Evolutionary conservation across 2,797 vertebrate genomes (phyloP).

Genomic region (Danio tinwini): DNA sequence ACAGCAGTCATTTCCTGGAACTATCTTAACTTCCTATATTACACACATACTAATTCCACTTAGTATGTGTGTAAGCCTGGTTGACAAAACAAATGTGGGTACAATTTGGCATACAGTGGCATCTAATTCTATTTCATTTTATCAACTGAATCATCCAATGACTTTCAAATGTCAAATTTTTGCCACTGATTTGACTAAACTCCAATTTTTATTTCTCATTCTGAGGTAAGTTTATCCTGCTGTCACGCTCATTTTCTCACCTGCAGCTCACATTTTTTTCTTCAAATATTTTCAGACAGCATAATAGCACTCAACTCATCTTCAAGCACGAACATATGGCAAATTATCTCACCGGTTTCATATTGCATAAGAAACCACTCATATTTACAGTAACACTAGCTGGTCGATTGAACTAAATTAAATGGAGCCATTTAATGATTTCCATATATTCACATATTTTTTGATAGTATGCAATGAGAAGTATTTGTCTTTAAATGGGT

Average conservation of each 20-base stretch:
- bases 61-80: neutral
- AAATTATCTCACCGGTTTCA: neutral
- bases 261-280: neutral
- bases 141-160: neutral
- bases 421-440: neutral
- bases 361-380: neutral
- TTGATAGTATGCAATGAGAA: neutral
- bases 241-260: neutral
- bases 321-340: neutral
- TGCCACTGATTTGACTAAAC: neutral
- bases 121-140: neutral
- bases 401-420: neutral
- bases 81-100: neutral
- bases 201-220: neutral
- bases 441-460: neutral
- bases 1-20: neutral
- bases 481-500: neutral
- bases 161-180: neutral
- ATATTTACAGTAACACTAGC: neutral
- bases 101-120: neutral
- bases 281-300: neutral
- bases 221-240: neutral
- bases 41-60: neutral
- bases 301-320: neutral
- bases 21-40: neutral